Percentiles rank a stretch among this genome's conserved stretches.
Evolutionary conservation across 2,797 vertebrate genomes (phyloP).

Genomic region (Australoheros facetus): DNA sequence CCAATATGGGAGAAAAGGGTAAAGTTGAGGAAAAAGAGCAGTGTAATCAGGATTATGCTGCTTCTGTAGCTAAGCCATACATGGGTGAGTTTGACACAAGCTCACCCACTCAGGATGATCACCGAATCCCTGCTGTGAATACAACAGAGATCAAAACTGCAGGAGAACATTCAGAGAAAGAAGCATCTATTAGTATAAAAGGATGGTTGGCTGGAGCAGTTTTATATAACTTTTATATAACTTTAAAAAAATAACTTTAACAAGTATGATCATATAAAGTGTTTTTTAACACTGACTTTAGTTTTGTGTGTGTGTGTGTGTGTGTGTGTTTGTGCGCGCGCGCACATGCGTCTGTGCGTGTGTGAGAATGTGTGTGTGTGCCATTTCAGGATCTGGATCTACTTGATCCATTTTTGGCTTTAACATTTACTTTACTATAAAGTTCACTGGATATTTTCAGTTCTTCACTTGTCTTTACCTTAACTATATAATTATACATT

Average conservation of each 20-base stretch:
- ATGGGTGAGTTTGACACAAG: background rate
- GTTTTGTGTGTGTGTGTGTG: no score
- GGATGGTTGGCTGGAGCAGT: background rate
- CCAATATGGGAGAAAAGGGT: constrained; percentile 3
- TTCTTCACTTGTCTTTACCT: background rate
- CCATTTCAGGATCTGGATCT: background rate
- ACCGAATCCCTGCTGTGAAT: constrained; percentile 7
- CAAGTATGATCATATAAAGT: no score
- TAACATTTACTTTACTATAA: background rate
- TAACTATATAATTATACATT: background rate
- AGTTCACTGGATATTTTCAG: background rate
- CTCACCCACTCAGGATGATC: constrained; percentile 18
- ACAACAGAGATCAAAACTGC: constrained; percentile 6
- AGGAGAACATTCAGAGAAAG: background rate
- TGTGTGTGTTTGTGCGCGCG: no score
- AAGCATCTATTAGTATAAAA: background rate
- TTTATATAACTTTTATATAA: background rate
- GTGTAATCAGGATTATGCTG: constrained; percentile 27
- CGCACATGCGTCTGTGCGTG: no score
- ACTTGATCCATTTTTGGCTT: background rate
- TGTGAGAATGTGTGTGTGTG: no score
- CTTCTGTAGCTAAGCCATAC: constrained; percentile 13
- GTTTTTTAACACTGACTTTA: no score
- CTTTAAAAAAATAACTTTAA: background rate
- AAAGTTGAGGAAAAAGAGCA: constrained; percentile 21